Evolutionary conservation across 2,888 invertebrate species (phyloP).

Genomic region (Xylota sylvarum): DNA sequence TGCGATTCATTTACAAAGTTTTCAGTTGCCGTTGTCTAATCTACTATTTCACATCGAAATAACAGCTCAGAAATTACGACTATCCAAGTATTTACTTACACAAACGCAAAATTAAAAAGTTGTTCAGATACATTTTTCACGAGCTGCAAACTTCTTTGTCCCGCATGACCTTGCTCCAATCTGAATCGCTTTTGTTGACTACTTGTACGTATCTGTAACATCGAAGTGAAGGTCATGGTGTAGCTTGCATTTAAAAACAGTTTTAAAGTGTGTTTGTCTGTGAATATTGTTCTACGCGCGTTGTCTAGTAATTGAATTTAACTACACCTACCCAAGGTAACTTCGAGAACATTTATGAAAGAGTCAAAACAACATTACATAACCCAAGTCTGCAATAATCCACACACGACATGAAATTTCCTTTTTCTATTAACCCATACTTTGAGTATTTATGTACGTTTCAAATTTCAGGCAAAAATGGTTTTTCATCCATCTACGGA

Average conservation of each 20-base stretch:
- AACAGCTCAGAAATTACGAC: neutral
- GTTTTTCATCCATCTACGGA: constrained; percentile 18
- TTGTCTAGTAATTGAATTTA: constrained; percentile 14
- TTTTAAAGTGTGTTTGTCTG: neutral
- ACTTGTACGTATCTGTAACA: constrained; percentile 6
- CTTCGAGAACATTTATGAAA: constrained; percentile 40
- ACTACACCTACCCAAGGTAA: constrained; percentile 10
- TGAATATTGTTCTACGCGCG: constrained; percentile 7
- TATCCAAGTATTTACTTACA: constrained; percentile 6
- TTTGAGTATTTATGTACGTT: neutral
- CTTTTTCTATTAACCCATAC: constrained; percentile 37
- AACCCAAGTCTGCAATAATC: constrained; percentile 32
- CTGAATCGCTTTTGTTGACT: constrained; percentile 34
- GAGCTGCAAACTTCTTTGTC: constrained; percentile 48
- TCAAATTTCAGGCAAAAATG: constrained; percentile 42
- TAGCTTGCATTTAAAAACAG: constrained; percentile 2
- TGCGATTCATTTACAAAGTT: neutral
- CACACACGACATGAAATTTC: constrained; percentile 42
- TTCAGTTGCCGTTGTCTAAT: neutral
- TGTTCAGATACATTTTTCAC: constrained; percentile 24
- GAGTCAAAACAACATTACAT: constrained; percentile 30
- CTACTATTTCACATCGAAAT: neutral
- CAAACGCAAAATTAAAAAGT: constrained; percentile 29
- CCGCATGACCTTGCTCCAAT: constrained; percentile 56
- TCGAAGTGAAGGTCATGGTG: constrained; percentile 45